Conservation (phyloP, 92 coral and sea anemone species). For the Palythoa heliodiscus region DNA sequence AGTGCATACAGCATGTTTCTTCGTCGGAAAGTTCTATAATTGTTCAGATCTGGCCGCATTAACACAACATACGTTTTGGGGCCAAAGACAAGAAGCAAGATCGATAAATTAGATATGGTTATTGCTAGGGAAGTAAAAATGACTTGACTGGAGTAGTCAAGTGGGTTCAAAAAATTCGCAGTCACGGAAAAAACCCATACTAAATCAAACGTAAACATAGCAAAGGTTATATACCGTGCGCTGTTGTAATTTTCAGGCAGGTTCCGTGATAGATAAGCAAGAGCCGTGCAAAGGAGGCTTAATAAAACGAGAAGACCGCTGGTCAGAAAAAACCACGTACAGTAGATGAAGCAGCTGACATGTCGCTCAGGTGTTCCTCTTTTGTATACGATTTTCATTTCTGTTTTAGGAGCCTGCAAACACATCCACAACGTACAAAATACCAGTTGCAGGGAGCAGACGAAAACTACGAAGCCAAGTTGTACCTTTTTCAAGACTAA, state of each 20-base stretch:
- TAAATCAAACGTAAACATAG: slow-evolving; percentile 83
- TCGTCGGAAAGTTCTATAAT: slow-evolving; percentile 52
- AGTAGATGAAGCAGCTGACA: slow-evolving; percentile 50
- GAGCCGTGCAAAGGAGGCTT: slow-evolving; percentile 69
- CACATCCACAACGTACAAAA: slow-evolving; percentile 68
- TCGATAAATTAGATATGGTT: slow-evolving; percentile 60
- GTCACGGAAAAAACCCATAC: slow-evolving; percentile 76
- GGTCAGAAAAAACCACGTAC: slow-evolving; percentile 64
- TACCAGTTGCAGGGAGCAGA: slow-evolving; percentile 57
- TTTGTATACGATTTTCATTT: slow-evolving; percentile 38
- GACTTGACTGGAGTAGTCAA: slow-evolving; percentile 34
- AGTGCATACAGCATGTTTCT: slow-evolving; percentile 50
- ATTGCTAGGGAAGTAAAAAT: slow-evolving; percentile 62
- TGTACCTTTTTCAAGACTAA: slow-evolving; percentile 58
- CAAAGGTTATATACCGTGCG: slow-evolving; percentile 79
- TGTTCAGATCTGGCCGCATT: slow-evolving; percentile 60
- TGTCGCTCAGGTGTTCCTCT: slow-evolving; percentile 49
- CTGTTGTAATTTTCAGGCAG: slow-evolving; percentile 91
- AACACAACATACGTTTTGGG: slow-evolving; percentile 65
- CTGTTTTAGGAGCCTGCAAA: slow-evolving; percentile 68
- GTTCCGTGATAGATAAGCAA: slow-evolving; percentile 77
- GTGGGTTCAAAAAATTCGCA: slow-evolving; percentile 65
- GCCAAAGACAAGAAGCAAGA: slow-evolving; percentile 67
- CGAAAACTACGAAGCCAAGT: slow-evolving; percentile 47
- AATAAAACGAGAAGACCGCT: slow-evolving; percentile 60